Percentiles rank a stretch among this genome's conserved stretches.
Evolutionary conservation across 2,888 invertebrate genomes (phyloP).

Genomic region (Drosophila trichaetosa): DNA sequence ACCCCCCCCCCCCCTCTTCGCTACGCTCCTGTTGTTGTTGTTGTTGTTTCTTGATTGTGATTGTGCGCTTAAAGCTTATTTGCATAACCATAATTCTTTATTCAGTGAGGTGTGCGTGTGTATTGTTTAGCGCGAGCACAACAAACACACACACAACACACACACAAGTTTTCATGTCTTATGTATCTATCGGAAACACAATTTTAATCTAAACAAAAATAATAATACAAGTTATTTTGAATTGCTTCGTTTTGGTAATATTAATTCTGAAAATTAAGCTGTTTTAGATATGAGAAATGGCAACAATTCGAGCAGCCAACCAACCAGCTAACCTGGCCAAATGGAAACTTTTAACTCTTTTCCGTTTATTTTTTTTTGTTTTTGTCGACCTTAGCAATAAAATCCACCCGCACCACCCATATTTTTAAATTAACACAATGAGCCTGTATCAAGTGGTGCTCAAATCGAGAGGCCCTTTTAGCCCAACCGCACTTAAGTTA

Average conservation of each 20-base stretch:
- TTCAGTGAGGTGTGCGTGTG: constrained; percentile 63
- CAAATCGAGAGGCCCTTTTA: not conserved
- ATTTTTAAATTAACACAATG: constrained; percentile 9
- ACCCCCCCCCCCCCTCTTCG: accelerated
- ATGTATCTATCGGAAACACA: constrained; percentile 51
- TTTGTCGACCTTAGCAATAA: not conserved
- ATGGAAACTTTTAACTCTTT: not conserved
- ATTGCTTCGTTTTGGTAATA: constrained; percentile 31
- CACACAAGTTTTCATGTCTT: not conserved
- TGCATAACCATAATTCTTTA: constrained; percentile 77
- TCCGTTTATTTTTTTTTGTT: not conserved
- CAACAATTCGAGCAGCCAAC: not conserved
- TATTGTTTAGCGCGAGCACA: constrained; percentile 48
- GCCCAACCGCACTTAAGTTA: constrained; percentile 8
- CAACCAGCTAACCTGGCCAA: not conserved
- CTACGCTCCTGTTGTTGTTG: constrained; percentile 34
- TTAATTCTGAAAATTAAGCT: constrained; percentile 14
- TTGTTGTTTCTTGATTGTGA: constrained; percentile 73
- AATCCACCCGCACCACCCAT: not conserved
- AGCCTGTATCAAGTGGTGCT: not conserved
- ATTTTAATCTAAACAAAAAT: constrained; percentile 64
- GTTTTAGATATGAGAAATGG: constrained; percentile 5
- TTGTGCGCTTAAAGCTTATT: constrained; percentile 79
- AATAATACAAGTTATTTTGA: constrained; percentile 47
- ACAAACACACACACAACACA: constrained; percentile 33